A percentile compares a stretch with the other conserved stretches of the same genome.
Conservation (phyloP, 2,113 vertebrate genomes). For the Dolichallabes microphthalmus region DNA sequence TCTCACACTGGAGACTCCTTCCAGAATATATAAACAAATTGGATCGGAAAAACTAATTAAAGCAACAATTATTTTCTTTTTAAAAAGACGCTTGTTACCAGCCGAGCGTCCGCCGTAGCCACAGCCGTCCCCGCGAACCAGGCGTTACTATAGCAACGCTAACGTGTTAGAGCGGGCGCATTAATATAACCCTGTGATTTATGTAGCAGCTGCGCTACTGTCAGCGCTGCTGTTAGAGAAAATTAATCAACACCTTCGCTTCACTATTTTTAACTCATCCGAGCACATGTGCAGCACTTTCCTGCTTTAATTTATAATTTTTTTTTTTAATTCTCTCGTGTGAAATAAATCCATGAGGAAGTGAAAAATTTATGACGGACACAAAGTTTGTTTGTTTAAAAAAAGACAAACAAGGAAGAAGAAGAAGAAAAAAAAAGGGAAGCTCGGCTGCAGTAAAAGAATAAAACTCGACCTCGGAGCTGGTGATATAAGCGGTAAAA, state of each 20-base stretch:
- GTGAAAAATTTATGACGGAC: neutral
- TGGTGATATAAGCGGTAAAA: neutral
- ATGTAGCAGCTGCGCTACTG: conserved; percentile 7
- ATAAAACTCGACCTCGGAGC: neutral
- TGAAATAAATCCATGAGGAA: conserved; percentile 21
- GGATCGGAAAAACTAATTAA: too few species aligned
- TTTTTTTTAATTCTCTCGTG: conserved; percentile 19
- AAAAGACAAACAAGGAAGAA: neutral
- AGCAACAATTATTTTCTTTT: neutral
- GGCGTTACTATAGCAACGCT: neutral
- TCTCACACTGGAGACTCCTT: neutral
- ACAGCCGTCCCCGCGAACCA: neutral
- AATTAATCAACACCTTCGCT: conserved; percentile 18
- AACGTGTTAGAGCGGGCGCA: neutral
- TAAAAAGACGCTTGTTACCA: neutral
- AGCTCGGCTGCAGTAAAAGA: neutral
- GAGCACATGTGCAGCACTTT: neutral
- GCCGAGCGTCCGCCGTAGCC: neutral
- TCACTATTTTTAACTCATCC: neutral
- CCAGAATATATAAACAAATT: too few species aligned
- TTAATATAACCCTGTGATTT: conserved; percentile 17
- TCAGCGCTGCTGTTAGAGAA: neutral
- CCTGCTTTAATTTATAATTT: neutral
- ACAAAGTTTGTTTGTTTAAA: neutral
- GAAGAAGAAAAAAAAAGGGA: neutral